Percentiles rank a stretch among this genome's conserved stretches.
Evolutionary conservation across 2,888 invertebrate species (phyloP).

Genomic region (Caenorhabditis sp.): DNA sequence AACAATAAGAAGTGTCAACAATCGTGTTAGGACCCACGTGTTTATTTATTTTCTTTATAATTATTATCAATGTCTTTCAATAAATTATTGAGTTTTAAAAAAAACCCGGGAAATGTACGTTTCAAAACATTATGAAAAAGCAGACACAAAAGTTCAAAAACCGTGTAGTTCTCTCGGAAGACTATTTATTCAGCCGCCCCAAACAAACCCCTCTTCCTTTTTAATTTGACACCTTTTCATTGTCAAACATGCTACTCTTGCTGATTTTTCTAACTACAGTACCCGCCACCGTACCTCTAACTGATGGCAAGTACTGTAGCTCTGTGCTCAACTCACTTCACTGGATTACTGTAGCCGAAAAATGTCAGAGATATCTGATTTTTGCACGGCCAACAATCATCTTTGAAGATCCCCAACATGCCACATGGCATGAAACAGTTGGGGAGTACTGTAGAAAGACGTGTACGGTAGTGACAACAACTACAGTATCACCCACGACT

Average conservation of each 20-base stretch:
- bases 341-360: background rate
- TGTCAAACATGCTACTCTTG: background rate
- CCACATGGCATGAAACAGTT: background rate
- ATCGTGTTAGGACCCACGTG: background rate
- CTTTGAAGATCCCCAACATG: background rate
- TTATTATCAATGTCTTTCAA: constrained; percentile 6
- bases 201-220: too few relatives aligned
- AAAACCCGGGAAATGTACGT: background rate
- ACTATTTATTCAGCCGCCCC: too few relatives aligned
- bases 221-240: background rate
- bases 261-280: background rate
- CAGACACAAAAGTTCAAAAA: too few relatives aligned
- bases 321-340: background rate
- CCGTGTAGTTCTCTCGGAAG: too few relatives aligned
- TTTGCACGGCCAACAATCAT: background rate
- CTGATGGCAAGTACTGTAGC: background rate
- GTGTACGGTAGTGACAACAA: constrained; percentile 3
- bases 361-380: background rate
- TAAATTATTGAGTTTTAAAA: constrained; percentile 4
- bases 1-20: background rate
- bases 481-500: constrained; percentile 9
- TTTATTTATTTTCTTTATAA: background rate
- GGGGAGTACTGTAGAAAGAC: background rate
- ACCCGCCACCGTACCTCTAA: background rate
- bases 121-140: too few relatives aligned